phyloP scores from a whole-genome alignment of 2,888 invertebrate genomes.

The Drosophila atripex region DNA sequence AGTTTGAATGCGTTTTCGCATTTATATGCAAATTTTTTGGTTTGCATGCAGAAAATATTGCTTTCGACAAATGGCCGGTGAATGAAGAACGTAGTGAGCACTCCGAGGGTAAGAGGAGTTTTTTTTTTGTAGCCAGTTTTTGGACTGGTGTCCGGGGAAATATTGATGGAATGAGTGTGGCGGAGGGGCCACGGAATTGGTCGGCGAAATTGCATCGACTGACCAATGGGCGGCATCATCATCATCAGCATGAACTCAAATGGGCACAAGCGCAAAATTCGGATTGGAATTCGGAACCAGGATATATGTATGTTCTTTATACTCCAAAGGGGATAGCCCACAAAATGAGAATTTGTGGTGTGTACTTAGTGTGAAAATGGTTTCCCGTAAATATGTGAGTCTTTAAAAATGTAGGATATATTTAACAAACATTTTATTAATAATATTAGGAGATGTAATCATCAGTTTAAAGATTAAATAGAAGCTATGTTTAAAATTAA shows the following conservation, averaged over 20 bases:
- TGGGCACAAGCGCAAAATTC: slow-evolving; percentile 31
- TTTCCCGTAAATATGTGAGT: not conserved
- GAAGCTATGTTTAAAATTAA: not conserved
- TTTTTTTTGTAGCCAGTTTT: slow-evolving; percentile 29
- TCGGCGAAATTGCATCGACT: slow-evolving; percentile 45
- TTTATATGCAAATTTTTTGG: slow-evolving; percentile 77
- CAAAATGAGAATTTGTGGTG: slow-evolving; percentile 14
- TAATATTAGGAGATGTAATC: too few relatives aligned
- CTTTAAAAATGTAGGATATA: not conserved
- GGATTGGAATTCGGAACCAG: slow-evolving; percentile 30
- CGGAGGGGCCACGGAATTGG: slow-evolving; percentile 52
- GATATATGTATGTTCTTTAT: slow-evolving; percentile 30
- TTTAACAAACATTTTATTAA: not conserved
- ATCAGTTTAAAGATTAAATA: not conserved
- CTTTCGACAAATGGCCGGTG: slow-evolving; percentile 72
- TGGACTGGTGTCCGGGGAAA: slow-evolving; percentile 9
- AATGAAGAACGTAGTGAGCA: slow-evolving; percentile 16
- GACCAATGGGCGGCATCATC: slow-evolving; percentile 55
- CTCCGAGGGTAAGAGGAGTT: slow-evolving; percentile 12
- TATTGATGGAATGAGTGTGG: slow-evolving; percentile 7
- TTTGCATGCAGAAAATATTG: slow-evolving; percentile 75
- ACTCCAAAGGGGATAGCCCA: slow-evolving; percentile 7
- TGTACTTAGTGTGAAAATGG: not conserved
- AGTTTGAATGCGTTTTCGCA: slow-evolving; percentile 78
- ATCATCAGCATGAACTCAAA: slow-evolving; percentile 33